phyloP scores from a whole-genome alignment of 2,888 invertebrate species.

The Hydriomena furcata region DNA sequence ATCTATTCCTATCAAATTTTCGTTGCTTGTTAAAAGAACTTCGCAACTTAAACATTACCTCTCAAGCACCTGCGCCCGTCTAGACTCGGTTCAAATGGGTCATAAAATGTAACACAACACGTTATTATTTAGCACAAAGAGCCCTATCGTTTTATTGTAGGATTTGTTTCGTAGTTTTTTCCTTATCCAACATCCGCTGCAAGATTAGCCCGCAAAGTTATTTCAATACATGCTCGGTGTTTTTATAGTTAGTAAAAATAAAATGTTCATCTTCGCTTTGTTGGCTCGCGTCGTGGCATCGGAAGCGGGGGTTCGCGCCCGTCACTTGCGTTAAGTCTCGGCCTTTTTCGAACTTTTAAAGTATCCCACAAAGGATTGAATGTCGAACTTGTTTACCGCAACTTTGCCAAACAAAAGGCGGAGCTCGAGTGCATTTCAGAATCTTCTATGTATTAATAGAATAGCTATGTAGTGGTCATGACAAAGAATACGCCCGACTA shows the following conservation, averaged over 20 bases:
- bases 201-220: slow-evolving; percentile 23
- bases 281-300: slow-evolving; percentile 38
- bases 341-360: slow-evolving; percentile 66
- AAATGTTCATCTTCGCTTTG: slow-evolving; percentile 51
- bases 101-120: slow-evolving; percentile 17
- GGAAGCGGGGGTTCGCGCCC: slow-evolving; percentile 41
- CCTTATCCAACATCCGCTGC: slow-evolving; percentile 15
- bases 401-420: slow-evolving; percentile 69
- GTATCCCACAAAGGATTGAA: slow-evolving; percentile 75
- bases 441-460: slow-evolving; percentile 39
- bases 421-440: slow-evolving; percentile 61
- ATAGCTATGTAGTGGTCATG: slow-evolving; percentile 12
- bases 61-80: slow-evolving; percentile 17
- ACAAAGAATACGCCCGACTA: neutral
- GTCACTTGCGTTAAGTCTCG: slow-evolving; percentile 52
- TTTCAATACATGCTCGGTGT: slow-evolving; percentile 29
- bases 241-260: slow-evolving; percentile 46
- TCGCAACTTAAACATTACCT: slow-evolving; percentile 10
- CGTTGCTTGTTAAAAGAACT: neutral
- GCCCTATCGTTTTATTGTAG: slow-evolving; percentile 17
- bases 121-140: slow-evolving; percentile 21
- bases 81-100: slow-evolving; percentile 6
- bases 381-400: slow-evolving; percentile 74
- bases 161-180: slow-evolving; percentile 14
- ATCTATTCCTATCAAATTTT: neutral